A percentile compares a stretch with the other conserved stretches of the same genome.
These are phyloP conservation scores for Myiotriccus ornatus DNA, from an alignment of 2,797 vertebrate species.

Conservation along the genomic window DNA sequence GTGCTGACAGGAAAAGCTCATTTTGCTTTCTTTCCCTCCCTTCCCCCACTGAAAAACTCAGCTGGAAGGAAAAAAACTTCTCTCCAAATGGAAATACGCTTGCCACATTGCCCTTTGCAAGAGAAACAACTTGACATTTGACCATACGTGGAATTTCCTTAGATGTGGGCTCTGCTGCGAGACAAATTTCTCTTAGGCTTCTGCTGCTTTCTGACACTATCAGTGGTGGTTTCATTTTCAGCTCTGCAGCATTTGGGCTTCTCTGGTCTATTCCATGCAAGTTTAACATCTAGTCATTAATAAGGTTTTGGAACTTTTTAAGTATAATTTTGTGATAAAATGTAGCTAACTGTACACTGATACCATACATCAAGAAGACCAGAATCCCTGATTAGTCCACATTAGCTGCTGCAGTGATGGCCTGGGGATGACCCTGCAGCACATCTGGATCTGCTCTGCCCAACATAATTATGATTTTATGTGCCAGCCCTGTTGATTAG, in stretches of 20 bases:
- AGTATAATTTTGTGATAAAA: neutral
- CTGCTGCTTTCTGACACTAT: neutral
- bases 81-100: conserved; percentile 9
- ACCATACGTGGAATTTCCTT: neutral
- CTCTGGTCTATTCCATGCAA: neutral
- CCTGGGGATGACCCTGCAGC: neutral
- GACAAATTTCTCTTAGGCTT: neutral
- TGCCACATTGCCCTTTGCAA: neutral
- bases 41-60: neutral
- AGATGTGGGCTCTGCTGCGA: neutral
- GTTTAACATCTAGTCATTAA: neutral
- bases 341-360: neutral
- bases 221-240: neutral
- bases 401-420: neutral
- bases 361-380: neutral
- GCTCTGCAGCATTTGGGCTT: neutral
- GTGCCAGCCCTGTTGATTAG: neutral
- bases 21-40: neutral
- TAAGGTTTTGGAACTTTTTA: neutral
- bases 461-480: neutral
- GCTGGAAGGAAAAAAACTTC: conserved; percentile 17
- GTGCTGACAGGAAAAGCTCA: neutral
- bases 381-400: neutral
- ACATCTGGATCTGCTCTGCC: neutral
- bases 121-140: conserved; percentile 24